Evolutionary conservation across 2,113 vertebrate species (phyloP).

Genomic region (Urocynchramus pylzowi): DNA sequence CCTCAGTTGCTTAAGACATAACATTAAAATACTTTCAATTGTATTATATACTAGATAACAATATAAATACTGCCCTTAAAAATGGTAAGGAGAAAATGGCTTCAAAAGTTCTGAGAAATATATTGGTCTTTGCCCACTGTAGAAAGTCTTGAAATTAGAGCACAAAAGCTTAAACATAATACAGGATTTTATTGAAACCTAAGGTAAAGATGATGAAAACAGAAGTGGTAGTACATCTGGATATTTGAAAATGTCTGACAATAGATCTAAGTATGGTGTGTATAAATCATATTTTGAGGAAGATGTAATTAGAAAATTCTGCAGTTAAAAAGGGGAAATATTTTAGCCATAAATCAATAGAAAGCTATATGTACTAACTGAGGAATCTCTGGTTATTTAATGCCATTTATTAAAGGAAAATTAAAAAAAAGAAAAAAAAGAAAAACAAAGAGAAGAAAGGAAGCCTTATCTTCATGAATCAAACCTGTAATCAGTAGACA

Average conservation of each 20-base stretch:
- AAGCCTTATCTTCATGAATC: not conserved
- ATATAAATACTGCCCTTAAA: not conserved
- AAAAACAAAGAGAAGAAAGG: not conserved
- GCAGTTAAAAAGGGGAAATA: not conserved
- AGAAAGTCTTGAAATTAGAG: not conserved
- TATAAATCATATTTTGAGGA: not conserved
- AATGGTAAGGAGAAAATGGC: not conserved
- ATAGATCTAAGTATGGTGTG: not conserved
- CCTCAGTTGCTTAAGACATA: not conserved
- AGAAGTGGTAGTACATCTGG: not conserved
- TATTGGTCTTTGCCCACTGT: not conserved
- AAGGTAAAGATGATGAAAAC: not conserved
- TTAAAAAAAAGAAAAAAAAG: fast-evolving
- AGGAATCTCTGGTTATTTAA: not conserved
- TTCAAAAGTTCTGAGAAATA: not conserved
- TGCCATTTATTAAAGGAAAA: not conserved
- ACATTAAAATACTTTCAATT: not conserved
- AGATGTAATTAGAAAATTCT: not conserved
- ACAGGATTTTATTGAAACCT: not conserved
- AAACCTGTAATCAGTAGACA: not conserved
- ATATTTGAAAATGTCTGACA: not conserved
- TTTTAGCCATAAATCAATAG: not conserved
- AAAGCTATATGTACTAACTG: not conserved
- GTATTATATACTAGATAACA: not conserved
- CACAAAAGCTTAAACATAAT: not conserved